Evolutionary conservation across 2,888 invertebrate genomes (phyloP).

Genomic region (Plebejus argus): DNA sequence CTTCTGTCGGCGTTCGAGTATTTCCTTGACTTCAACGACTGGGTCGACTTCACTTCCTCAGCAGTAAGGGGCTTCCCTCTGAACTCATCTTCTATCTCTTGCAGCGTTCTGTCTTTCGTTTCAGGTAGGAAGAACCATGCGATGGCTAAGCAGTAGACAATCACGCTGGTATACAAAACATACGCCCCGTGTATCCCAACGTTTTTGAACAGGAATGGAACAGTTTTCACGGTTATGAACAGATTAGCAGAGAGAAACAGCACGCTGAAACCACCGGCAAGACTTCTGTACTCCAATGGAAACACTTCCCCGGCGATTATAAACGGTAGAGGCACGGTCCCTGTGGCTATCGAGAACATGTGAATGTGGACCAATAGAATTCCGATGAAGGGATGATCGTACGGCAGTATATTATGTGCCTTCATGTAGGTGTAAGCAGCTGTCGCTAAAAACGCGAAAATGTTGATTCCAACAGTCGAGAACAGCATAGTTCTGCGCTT

Average conservation of each 20-base stretch:
- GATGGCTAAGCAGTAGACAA: conserved; percentile 55
- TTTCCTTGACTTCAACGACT: conserved; percentile 50
- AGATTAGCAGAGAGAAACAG: conserved; percentile 58
- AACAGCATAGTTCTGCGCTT: conserved; percentile 61
- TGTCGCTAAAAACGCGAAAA: conserved; percentile 52
- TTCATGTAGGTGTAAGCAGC: conserved; percentile 58
- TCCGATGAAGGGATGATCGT: conserved; percentile 55
- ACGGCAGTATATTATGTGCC: conserved; percentile 46
- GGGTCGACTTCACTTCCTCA: conserved; percentile 52
- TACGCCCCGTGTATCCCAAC: conserved; percentile 59
- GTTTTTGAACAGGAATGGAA: conserved; percentile 53
- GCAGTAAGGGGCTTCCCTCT: conserved; percentile 54
- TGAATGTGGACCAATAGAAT: conserved; percentile 59
- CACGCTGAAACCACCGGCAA: conserved; percentile 73
- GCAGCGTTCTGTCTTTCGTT: conserved; percentile 66
- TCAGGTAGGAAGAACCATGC: conserved; percentile 60
- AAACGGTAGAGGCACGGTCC: conserved; percentile 83
- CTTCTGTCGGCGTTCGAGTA: conserved; percentile 48
- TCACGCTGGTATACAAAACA: conserved; percentile 52
- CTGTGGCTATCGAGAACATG: conserved; percentile 78
- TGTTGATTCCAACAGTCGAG: conserved; percentile 53
- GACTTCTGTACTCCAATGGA: conserved; percentile 79
- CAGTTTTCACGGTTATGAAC: conserved; percentile 62
- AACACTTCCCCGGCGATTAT: conserved; percentile 86
- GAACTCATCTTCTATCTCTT: conserved; percentile 69